Evolutionary conservation across 2,797 vertebrate genomes (phyloP).

Genomic region (Coreius guichenoti): DNA sequence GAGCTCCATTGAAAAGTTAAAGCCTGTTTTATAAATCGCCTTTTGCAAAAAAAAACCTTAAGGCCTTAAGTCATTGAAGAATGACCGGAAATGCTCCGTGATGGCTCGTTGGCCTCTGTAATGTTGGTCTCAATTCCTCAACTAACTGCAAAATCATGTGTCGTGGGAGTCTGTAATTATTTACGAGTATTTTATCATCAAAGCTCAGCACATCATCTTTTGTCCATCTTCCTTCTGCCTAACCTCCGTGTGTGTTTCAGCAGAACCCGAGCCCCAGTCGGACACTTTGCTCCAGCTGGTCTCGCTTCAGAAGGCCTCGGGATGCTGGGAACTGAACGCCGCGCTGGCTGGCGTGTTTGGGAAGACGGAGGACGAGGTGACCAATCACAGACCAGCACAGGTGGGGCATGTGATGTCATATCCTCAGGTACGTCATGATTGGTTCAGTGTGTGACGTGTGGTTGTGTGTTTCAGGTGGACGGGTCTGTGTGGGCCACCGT

Average conservation of each 20-base stretch:
- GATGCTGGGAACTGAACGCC: slow-evolving; percentile 76
- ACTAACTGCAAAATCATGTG: too few relatives aligned
- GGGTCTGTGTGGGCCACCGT: slow-evolving; percentile 81
- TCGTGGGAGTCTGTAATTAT: too few relatives aligned
- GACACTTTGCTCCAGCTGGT: slow-evolving; percentile 73
- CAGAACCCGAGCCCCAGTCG: neutral
- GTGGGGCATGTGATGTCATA: slow-evolving; percentile 62
- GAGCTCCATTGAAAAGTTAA: too few relatives aligned
- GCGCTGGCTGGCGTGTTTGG: slow-evolving; percentile 69
- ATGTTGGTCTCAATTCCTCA: too few relatives aligned
- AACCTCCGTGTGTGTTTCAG: neutral
- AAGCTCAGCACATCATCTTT: too few relatives aligned
- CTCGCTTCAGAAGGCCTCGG: slow-evolving; percentile 80
- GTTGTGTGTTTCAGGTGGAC: slow-evolving; percentile 58
- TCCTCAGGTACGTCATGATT: neutral
- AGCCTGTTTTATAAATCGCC: too few relatives aligned
- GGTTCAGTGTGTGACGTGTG: neutral
- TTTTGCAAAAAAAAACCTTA: too few relatives aligned
- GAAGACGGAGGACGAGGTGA: slow-evolving; percentile 67
- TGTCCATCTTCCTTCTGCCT: neutral
- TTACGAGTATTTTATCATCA: too few relatives aligned
- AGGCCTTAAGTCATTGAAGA: too few relatives aligned
- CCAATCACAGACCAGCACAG: slow-evolving; percentile 62
- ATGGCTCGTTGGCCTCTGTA: too few relatives aligned
- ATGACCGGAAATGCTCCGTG: too few relatives aligned